Base-by-base conservation (phyloP, 2,113 vertebrate species). In the Saccopteryx leptura region DNA sequence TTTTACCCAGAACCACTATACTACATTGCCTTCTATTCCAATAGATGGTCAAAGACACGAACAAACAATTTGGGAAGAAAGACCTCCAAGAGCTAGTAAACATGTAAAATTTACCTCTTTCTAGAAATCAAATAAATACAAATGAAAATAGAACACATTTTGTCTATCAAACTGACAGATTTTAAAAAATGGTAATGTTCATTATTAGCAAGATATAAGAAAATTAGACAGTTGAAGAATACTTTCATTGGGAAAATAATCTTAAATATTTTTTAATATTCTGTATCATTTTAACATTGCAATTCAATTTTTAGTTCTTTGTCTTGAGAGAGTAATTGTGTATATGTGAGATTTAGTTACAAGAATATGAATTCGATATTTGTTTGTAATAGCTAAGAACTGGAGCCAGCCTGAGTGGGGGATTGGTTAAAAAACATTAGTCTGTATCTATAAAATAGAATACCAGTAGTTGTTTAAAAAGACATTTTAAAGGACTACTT, bases 241-340 rank as follows among this genome's bases (percentile, higher is more conserved):
- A 17, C 14, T 86, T 56, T 76, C 58, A 48, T 1, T 95, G n/a
- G 23, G 58, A 74, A 74, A 94, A 81, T 88, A 63, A 75, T 26
- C 4, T 81, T 13, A 2, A 75, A 90, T 56, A 69, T 50, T 52
- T 28, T 5, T 80, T 76, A 69, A 85, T 85, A 75, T 52, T 65
- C 24, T 58, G 0, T 68, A 4, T 39, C 26, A 23, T 87, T 94
- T 90, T 81, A 76, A 69, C 54, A 81, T 86, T 71, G 33, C 17
- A 76, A n/a, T 90, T 72, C 19, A 90, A 72, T 72, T 76, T 94
- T 75, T 71, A 76, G 60, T 75, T 93, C 71, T 90, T 93, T 54
- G 66, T 80, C 18, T 85, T 72, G 56, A 76, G 60, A 58, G 90
- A 87, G 56, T 63, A 92, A 69, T 50, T 95, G 14, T 63, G 39